Evolutionary conservation across 2,888 invertebrate genomes (phyloP).

Genomic region (Acronicta alni): DNA sequence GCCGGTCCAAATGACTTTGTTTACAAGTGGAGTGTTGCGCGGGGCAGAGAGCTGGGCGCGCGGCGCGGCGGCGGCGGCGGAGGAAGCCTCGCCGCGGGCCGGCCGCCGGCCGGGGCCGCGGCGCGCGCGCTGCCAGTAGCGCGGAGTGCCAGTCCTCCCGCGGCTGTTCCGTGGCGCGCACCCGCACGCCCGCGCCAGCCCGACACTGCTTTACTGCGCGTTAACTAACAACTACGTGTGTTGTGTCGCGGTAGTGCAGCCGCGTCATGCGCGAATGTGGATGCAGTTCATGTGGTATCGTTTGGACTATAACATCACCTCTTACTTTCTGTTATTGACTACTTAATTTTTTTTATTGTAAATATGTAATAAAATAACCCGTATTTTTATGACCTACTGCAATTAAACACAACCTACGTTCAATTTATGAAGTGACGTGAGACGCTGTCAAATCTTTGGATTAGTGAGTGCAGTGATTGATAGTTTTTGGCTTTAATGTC

Average conservation of each 20-base stretch:
- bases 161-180: conserved; percentile 15
- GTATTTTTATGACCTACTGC: neutral
- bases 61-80: conserved; percentile 8
- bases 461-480: no score
- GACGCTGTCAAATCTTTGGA: no score
- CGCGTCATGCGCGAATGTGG: conserved; percentile 19
- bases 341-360: neutral
- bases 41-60: conserved; percentile 1
- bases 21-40: conserved; percentile 19
- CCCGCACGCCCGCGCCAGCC: neutral
- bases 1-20: conserved; percentile 41
- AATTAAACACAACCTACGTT: neutral
- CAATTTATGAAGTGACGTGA: neutral
- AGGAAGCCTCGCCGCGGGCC: conserved; percentile 15
- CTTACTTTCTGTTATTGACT: conserved; percentile 3
- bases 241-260: neutral
- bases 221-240: neutral
- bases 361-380: neutral
- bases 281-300: conserved; percentile 43
- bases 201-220: neutral
- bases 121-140: neutral
- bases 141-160: conserved; percentile 24
- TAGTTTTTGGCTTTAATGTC: no score
- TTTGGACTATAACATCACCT: neutral
- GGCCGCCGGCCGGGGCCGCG: neutral